Evolutionary conservation across 2,888 invertebrate species (phyloP), one percentile per base, ranked within the genome.

Genomic region (Silvanus unidentatus): DNA sequence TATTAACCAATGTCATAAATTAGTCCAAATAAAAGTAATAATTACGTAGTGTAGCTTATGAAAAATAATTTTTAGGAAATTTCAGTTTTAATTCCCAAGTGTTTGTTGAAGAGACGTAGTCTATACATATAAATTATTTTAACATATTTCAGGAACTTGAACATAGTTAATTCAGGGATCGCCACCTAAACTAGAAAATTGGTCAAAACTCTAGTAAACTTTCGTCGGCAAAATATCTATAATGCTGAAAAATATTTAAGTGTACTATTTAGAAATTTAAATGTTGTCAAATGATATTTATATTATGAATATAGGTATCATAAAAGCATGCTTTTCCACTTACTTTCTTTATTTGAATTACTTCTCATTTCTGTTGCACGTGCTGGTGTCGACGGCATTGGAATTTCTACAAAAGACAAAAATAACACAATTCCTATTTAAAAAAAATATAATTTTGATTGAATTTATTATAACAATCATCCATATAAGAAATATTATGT

Each of bases 351-450:
- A 67, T 84, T 83, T 39, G 82, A 76, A 62, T 75, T 81, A 72
- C 84, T 85, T 68, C 84, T 84, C 78, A 85, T 85, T 75, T 86
- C 86, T 43, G 85, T 86, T 52, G 88, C 83, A 76, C 87, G 82
- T 49, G 90, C 86, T 52, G 89, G 85, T 46, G 85, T 84, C 49
- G 91, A 90, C 46, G 90, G 90, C 80, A 88, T 82, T 43, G 88
- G 89, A 67, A 91, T 91, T 78, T 89, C 91, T 91, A 78, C 53
- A 78, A 78, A 47, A 55, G 8, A 22, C 54, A 46, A 22, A 3
- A 22, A 22, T 22, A 5, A 5, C 8, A 3, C 8, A 22, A 3
- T 5, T 22, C 3, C 8, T 22, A 22, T 22, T 5, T 32, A n/a
- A 32, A 32, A 5, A 32, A 5, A 5, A 4, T 12, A 32, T 8